Conservation (phyloP, 2,888 invertebrate species). For the Oscheius myriophilus region DNA sequence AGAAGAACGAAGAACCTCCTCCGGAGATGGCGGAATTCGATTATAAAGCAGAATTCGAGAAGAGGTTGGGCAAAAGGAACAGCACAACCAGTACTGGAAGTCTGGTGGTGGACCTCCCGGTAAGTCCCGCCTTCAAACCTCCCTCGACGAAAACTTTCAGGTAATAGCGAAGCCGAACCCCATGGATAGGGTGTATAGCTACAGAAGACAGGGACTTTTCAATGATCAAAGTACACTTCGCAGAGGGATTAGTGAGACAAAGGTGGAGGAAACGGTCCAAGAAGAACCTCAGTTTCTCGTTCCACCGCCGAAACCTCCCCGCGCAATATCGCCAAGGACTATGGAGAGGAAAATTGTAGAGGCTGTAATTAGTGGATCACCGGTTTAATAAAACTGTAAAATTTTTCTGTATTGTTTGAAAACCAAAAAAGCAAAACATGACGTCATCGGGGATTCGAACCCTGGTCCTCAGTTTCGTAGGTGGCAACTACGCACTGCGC, state of each 20-base stretch:
- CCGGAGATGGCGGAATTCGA: conserved; percentile 22
- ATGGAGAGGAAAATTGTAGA: conserved; percentile 18
- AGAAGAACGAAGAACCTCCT: conserved; percentile 7
- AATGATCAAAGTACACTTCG: conserved; percentile 7
- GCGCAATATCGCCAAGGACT: conserved; percentile 13
- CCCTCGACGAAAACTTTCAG: not conserved
- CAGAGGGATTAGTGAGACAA: conserved; percentile 4
- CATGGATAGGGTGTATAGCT: conserved; percentile 15
- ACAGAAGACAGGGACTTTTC: conserved; percentile 22
- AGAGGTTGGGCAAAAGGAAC: conserved; percentile 12
- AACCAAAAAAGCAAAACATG: too few relatives aligned
- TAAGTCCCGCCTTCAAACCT: not conserved
- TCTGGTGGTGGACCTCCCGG: conserved; percentile 20
- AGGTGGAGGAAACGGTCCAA: not conserved
- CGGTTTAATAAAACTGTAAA: not conserved
- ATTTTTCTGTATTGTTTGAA: too few relatives aligned
- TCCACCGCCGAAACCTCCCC: conserved; percentile 22
- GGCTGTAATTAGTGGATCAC: conserved; percentile 12
- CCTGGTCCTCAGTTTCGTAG: too few relatives aligned
- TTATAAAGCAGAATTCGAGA: conserved; percentile 29
- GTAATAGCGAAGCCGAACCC: conserved; percentile 25
- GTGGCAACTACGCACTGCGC: too few relatives aligned
- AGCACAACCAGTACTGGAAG: conserved; percentile 4
- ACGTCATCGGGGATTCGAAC: too few relatives aligned
- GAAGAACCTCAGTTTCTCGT: conserved; percentile 1